Evolutionary conservation across 64 coral and sea anemone species (phyloP).

Genomic region (Montipora capricornis): DNA sequence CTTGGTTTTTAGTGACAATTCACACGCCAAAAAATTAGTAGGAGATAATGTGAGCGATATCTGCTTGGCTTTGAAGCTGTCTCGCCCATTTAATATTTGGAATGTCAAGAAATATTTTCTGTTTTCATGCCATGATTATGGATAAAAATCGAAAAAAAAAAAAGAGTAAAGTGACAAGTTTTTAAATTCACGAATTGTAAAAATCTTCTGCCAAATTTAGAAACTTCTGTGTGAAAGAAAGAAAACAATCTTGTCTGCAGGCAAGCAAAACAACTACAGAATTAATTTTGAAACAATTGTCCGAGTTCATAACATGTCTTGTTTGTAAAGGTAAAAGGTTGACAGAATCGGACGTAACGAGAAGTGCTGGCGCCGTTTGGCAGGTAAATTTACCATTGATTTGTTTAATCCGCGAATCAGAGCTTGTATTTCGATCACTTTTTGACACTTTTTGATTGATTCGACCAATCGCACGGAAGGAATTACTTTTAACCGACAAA

Average conservation of each 20-base stretch:
- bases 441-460: background rate
- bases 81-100: background rate
- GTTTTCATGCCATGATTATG: background rate
- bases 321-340: background rate
- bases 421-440: background rate
- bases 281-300: conserved; percentile 24
- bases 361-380: conserved; percentile 10
- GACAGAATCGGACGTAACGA: background rate
- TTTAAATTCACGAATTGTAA: background rate
- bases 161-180: background rate
- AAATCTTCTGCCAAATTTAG: background rate
- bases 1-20: background rate
- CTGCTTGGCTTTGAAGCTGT: background rate
- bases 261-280: conserved; percentile 13
- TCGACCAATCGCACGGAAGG: conserved; percentile 9
- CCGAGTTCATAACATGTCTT: background rate
- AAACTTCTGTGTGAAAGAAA: background rate
- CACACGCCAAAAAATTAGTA: background rate
- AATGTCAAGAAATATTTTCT: background rate
- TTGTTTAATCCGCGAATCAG: conserved; percentile 33
- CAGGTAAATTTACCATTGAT: background rate
- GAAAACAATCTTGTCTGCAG: background rate
- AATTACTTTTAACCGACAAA: background rate
- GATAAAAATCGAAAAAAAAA: background rate
- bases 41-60: background rate